These are phyloP conservation scores for Amblyteles armatorius DNA, from an alignment of 2,888 invertebrate species.

Conservation along the genomic window DNA sequence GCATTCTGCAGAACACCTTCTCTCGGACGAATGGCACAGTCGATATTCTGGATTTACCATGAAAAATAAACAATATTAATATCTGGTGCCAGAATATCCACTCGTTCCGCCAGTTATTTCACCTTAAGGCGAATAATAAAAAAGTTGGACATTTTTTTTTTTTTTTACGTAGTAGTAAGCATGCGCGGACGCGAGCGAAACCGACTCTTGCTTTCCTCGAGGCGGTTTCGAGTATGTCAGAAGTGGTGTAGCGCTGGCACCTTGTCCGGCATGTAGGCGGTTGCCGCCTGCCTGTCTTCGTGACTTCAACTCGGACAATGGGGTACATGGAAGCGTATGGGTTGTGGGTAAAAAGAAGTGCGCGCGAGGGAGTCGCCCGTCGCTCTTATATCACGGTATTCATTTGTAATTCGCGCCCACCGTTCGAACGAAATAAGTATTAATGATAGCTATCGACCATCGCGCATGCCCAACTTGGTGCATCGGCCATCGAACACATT, in stretches of 20 bases:
- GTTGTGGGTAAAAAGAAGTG: conserved; percentile 45
- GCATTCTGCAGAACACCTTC: too few species aligned
- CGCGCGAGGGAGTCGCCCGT: conserved; percentile 44
- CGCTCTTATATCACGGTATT: conserved; percentile 8
- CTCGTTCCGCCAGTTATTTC: not conserved
- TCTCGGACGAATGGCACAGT: too few species aligned
- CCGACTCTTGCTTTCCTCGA: conserved; percentile 18
- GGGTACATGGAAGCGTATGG: conserved; percentile 61
- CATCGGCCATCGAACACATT: conserved; percentile 74
- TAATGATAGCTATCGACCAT: conserved; percentile 71
- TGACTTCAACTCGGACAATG: conserved; percentile 76
- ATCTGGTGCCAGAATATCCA: not conserved
- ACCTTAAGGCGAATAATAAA: not conserved
- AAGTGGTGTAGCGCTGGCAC: conserved; percentile 76
- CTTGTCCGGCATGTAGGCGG: conserved; percentile 79
- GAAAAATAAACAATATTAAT: not conserved
- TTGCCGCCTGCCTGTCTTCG: conserved; percentile 73
- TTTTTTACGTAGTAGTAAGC: not conserved
- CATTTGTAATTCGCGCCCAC: conserved; percentile 75
- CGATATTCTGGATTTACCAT: too few species aligned
- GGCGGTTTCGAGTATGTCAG: conserved; percentile 73
- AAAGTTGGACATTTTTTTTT: not conserved
- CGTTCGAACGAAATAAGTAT: conserved; percentile 74
- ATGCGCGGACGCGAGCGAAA: conserved; percentile 29
- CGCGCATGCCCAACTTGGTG: conserved; percentile 78